These are phyloP conservation scores for Pyrocoelia pectoralis DNA, from an alignment of 2,888 invertebrate species.

Conservation along the genomic window DNA sequence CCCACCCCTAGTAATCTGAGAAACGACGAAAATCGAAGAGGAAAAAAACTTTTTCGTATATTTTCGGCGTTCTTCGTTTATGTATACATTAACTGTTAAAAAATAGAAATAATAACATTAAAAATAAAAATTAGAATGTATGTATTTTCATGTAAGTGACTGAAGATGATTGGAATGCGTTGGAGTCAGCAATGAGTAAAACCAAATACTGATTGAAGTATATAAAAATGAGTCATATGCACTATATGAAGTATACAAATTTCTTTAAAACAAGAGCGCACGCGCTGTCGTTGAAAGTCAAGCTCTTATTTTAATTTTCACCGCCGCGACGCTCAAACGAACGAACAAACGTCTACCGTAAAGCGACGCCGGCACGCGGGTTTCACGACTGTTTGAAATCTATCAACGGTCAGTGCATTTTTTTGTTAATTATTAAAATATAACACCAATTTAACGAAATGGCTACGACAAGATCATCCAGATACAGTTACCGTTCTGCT, in stretches of 20 bases:
- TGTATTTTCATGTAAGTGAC: not conserved
- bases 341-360: constrained; percentile 67
- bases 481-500: constrained; percentile 91
- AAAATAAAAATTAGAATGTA: constrained; percentile 10
- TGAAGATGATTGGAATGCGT: not conserved
- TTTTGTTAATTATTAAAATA: constrained; percentile 17
- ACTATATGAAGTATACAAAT: constrained; percentile 26
- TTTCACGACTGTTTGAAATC: constrained; percentile 54
- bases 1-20: constrained; percentile 60
- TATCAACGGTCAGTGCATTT: constrained; percentile 56
- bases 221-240: constrained; percentile 41
- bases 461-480: constrained; percentile 76
- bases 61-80: constrained; percentile 16
- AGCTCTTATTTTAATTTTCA: constrained; percentile 52
- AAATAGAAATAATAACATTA: constrained; percentile 2
- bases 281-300: constrained; percentile 42
- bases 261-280: constrained; percentile 42
- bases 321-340: constrained; percentile 66
- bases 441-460: constrained; percentile 34
- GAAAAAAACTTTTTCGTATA: constrained; percentile 23
- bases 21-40: constrained; percentile 47
- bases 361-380: constrained; percentile 65
- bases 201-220: constrained; percentile 50
- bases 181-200: constrained; percentile 31
- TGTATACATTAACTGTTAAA: not conserved